These are phyloP conservation scores for Xenopus laevis DNA, from an alignment of 2,113 vertebrate genomes.

Conservation along the genomic window DNA sequence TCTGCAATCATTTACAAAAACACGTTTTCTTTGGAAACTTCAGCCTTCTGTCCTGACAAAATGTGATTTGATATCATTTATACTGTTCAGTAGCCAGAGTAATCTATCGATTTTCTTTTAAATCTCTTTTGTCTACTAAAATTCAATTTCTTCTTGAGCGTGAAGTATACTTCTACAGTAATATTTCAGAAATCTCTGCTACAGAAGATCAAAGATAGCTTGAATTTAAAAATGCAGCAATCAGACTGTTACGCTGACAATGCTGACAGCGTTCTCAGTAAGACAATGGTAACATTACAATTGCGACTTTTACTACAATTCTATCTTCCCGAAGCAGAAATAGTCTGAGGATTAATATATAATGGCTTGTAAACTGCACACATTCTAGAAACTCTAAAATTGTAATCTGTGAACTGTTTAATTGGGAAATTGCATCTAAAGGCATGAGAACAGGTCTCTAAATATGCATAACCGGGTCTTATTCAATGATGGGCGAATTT, in stretches of 20 bases:
- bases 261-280: conserved; percentile 50
- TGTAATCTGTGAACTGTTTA: too few species aligned
- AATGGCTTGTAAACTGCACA: too few species aligned
- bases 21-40: conserved; percentile 65
- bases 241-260: conserved; percentile 49
- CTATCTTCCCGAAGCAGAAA: conserved; percentile 39
- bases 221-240: conserved; percentile 64
- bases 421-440: too few species aligned
- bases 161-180: conserved; percentile 60
- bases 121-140: conserved; percentile 69
- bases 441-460: too few species aligned
- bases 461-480: too few species aligned
- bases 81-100: conserved; percentile 55
- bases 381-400: too few species aligned
- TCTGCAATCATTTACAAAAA: conserved; percentile 65
- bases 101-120: conserved; percentile 60
- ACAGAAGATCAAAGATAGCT: conserved; percentile 62
- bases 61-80: conserved; percentile 63
- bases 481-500: too few species aligned
- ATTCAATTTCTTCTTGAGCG: conserved; percentile 61
- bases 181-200: conserved; percentile 67
- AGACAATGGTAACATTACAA: conserved; percentile 34
- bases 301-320: conserved; percentile 25
- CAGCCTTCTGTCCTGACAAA: conserved; percentile 56
- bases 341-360: too few species aligned